These are phyloP conservation scores for Cremastinae sp. DNA, from an alignment of 2,888 invertebrate genomes.

Conservation along the genomic window DNA sequence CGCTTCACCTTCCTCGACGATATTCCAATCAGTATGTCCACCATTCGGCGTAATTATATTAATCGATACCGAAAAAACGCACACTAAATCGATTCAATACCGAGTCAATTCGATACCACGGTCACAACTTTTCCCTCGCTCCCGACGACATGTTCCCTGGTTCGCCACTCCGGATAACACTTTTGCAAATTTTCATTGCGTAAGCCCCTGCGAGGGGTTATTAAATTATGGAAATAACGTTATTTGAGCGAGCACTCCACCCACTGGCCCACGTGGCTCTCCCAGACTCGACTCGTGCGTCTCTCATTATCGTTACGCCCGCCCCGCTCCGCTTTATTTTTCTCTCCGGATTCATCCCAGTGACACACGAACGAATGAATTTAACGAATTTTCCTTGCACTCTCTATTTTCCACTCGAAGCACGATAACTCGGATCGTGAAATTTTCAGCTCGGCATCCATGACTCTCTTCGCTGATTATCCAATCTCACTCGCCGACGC, in stretches of 20 bases:
- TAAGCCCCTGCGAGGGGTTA: conserved; percentile 13
- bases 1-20: neutral
- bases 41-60: too few species aligned
- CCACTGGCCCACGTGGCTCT: conserved; percentile 53
- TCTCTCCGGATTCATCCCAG: conserved; percentile 30
- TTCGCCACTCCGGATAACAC: conserved; percentile 14
- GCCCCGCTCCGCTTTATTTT: too few species aligned
- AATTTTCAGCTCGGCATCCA: neutral
- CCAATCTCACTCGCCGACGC: too few species aligned
- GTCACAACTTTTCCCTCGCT: neutral
- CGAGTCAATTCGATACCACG: too few species aligned
- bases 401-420: neutral
- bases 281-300: conserved; percentile 30
- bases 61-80: too few species aligned
- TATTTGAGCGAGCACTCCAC: conserved; percentile 33
- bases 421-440: neutral
- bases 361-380: neutral
- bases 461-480: too few species aligned
- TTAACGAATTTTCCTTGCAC: neutral
- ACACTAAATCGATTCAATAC: too few species aligned
- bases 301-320: conserved; percentile 14
- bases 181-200: conserved; percentile 27
- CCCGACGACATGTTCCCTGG: conserved; percentile 36
- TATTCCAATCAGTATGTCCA: too few species aligned
- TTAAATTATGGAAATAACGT: conserved; percentile 37